Evolutionary conservation across 2,113 vertebrate genomes (phyloP).

Genomic region (Dendropsophus ebraccatus): DNA sequence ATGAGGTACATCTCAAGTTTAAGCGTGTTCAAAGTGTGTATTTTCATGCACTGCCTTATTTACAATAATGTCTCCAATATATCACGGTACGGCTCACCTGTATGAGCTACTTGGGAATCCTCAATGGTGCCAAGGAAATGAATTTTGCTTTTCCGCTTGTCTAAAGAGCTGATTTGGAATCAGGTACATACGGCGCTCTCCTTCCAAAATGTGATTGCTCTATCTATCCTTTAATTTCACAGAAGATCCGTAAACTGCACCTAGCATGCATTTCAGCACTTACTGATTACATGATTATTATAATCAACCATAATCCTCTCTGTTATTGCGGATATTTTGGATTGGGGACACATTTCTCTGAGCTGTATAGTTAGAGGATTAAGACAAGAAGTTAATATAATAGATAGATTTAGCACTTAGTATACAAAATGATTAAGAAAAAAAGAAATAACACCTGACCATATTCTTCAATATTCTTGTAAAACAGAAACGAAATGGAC

Average conservation of each 20-base stretch:
- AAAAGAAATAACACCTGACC: background rate
- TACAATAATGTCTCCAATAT: background rate
- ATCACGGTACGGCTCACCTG: background rate
- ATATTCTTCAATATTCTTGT: background rate
- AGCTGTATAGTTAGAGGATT: conserved; percentile 32
- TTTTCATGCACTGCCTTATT: background rate
- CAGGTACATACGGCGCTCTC: background rate
- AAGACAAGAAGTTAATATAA: conserved; percentile 31
- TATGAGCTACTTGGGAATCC: background rate
- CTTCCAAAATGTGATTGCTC: conserved; percentile 3
- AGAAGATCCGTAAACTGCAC: conserved; percentile 3
- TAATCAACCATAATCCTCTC: conserved; percentile 41
- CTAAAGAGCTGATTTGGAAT: background rate
- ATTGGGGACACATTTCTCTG: conserved; percentile 12
- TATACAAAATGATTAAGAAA: background rate
- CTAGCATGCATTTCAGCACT: conserved; percentile 8
- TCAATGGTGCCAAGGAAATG: background rate
- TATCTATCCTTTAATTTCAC: conserved; percentile 7
- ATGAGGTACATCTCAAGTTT: background rate
- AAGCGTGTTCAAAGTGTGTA: background rate
- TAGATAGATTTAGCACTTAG: background rate
- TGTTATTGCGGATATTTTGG: conserved; percentile 20
- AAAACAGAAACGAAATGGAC: background rate
- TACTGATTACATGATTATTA: conserved; percentile 38
- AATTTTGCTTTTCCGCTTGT: background rate